These are phyloP conservation scores for Tinea semifulvella DNA, from an alignment of 2,888 invertebrate species.

Conservation along the genomic window DNA sequence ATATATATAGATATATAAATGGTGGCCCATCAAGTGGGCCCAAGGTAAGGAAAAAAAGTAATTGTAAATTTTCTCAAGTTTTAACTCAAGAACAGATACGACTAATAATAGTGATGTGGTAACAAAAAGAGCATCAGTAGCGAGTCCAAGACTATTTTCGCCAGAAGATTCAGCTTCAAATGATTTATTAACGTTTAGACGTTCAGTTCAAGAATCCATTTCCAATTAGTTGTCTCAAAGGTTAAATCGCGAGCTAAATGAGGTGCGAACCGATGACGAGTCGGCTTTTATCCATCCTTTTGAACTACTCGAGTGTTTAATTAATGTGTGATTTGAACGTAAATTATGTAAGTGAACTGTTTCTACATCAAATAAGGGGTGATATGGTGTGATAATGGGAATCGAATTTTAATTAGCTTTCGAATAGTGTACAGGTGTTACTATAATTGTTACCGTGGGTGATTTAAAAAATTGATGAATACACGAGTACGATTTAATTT, in stretches of 20 bases:
- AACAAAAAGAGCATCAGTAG: no score
- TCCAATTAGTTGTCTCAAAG: slow-evolving; percentile 34
- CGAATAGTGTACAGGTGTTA: background rate
- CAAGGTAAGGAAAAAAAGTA: no score
- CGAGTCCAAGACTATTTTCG: background rate
- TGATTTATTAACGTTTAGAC: slow-evolving; percentile 11
- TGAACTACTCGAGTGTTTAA: slow-evolving; percentile 17
- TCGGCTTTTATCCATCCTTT: slow-evolving; percentile 16
- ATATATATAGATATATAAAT: no score
- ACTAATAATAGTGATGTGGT: no score
- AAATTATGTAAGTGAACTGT: slow-evolving; percentile 11
- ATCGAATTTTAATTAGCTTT: background rate
- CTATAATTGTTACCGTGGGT: no score
- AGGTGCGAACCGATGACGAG: slow-evolving; percentile 43
- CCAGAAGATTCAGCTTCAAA: background rate
- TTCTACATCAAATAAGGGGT: slow-evolving; percentile 10
- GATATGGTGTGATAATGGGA: background rate
- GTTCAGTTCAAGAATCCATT: slow-evolving; percentile 32
- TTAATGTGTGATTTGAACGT: slow-evolving; percentile 17
- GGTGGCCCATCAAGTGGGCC: no score
- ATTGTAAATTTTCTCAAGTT: no score
- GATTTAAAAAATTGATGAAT: no score
- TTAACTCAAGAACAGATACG: no score
- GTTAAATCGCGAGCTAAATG: slow-evolving; percentile 42
- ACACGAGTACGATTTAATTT: no score